Evolutionary conservation across 37 sponge, comb jelly and placozoan genomes (phyloP).

Genomic region (Oopsacas minuta): DNA sequence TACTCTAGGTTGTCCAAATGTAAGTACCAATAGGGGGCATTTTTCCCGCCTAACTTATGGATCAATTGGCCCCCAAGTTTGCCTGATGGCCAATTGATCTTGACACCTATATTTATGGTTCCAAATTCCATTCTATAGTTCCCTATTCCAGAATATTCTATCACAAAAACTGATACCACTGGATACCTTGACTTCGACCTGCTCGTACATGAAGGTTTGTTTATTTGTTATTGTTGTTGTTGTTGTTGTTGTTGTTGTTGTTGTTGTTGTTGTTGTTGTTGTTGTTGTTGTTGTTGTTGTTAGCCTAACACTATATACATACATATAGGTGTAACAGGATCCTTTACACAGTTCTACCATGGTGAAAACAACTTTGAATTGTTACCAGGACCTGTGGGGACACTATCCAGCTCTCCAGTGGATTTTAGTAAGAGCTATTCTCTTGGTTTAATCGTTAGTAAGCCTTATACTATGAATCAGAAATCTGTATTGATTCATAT

Average conservation of each 20-base stretch:
- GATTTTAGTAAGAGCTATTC: not conserved
- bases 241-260: not conserved
- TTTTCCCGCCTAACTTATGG: too few species aligned
- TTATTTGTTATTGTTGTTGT: not conserved
- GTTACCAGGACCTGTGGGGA: not conserved
- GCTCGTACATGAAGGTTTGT: not conserved
- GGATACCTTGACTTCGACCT: not conserved
- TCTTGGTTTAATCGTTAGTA: not conserved
- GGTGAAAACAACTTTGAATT: not conserved
- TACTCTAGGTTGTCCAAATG: not conserved
- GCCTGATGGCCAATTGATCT: too few species aligned
- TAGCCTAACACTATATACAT: too few species aligned
- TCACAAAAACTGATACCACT: not conserved
- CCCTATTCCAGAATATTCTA: constrained; percentile 7
- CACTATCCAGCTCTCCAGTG: not conserved
- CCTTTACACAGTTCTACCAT: not conserved
- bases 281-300: not conserved
- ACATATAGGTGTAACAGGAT: not conserved
- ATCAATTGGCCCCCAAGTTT: too few species aligned
- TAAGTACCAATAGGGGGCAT: too few species aligned
- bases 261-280: not conserved
- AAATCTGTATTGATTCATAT: not conserved
- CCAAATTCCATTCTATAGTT: not conserved
- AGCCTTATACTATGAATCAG: not conserved
- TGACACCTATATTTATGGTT: not conserved